These are phyloP conservation scores for Tuberolachnus salignus DNA, from an alignment of 2,888 invertebrate genomes.

Conservation along the genomic window DNA sequence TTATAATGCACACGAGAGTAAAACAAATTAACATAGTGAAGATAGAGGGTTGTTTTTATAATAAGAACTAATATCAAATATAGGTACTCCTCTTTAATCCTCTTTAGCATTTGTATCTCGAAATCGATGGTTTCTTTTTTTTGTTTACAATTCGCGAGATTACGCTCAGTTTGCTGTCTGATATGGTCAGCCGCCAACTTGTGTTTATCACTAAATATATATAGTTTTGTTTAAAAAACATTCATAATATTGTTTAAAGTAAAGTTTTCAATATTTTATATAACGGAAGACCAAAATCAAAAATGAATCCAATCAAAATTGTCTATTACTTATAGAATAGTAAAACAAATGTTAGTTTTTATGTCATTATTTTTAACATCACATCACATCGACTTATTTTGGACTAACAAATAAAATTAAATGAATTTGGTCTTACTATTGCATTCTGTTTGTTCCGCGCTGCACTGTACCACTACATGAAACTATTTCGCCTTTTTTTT, in stretches of 20 bases:
- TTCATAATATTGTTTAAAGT: background rate
- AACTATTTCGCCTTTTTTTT: background rate
- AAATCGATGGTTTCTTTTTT: background rate
- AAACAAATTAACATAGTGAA: background rate
- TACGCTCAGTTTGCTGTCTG: background rate
- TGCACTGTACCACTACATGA: background rate
- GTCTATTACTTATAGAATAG: no score
- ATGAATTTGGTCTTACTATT: background rate
- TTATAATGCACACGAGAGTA: background rate
- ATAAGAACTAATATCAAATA: background rate
- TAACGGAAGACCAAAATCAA: no score
- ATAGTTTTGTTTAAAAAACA: no score
- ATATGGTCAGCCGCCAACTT: constrained; percentile 8
- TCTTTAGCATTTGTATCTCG: background rate
- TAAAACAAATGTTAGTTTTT: background rate
- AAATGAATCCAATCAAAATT: no score
- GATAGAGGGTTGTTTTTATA: background rate
- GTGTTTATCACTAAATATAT: background rate
- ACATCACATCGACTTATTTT: background rate
- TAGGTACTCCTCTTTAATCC: background rate
- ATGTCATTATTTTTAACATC: background rate
- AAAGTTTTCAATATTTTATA: no score
- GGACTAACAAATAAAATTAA: background rate
- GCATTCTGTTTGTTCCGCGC: background rate
- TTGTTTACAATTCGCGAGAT: background rate